Evolutionary conservation across 2,888 invertebrate genomes (phyloP).

Genomic region (Hemaris fuciformis): DNA sequence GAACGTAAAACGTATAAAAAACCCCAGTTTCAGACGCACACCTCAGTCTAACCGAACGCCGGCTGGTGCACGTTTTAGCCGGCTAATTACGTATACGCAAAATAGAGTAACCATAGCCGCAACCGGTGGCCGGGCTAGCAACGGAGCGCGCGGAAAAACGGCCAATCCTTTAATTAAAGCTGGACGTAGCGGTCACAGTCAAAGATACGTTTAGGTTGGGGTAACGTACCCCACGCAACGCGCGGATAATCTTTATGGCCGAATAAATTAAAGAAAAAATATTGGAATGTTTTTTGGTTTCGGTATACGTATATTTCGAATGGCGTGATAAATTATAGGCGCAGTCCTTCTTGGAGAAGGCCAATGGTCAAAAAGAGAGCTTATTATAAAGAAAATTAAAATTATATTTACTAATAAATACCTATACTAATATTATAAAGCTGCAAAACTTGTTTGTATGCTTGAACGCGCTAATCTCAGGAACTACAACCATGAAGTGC

Average conservation of each 20-base stretch:
- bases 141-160: slow-evolving; percentile 48
- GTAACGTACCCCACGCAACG: neutral
- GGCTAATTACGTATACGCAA: slow-evolving; percentile 51
- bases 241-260: neutral
- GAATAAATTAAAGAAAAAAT: too few relatives aligned
- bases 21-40: slow-evolving; percentile 51
- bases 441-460: too few relatives aligned
- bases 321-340: too few relatives aligned
- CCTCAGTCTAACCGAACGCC: slow-evolving; percentile 53
- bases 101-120: slow-evolving; percentile 27
- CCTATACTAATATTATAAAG: too few relatives aligned
- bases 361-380: too few relatives aligned
- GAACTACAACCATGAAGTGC: too few relatives aligned
- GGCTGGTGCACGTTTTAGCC: slow-evolving; percentile 57
- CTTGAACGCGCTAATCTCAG: too few relatives aligned
- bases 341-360: too few relatives aligned
- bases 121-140: slow-evolving; percentile 17
- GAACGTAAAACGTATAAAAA: slow-evolving; percentile 24
- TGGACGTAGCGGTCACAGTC: slow-evolving; percentile 40
- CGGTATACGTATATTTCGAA: too few relatives aligned
- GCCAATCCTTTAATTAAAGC: slow-evolving; percentile 66
- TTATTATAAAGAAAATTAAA: too few relatives aligned
- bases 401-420: too few relatives aligned
- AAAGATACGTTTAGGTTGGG: slow-evolving; percentile 35
- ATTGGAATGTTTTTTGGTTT: too few relatives aligned